Conservation (phyloP, 1,140 invertebrate species). For the Belonocnema kinseyi region DNA sequence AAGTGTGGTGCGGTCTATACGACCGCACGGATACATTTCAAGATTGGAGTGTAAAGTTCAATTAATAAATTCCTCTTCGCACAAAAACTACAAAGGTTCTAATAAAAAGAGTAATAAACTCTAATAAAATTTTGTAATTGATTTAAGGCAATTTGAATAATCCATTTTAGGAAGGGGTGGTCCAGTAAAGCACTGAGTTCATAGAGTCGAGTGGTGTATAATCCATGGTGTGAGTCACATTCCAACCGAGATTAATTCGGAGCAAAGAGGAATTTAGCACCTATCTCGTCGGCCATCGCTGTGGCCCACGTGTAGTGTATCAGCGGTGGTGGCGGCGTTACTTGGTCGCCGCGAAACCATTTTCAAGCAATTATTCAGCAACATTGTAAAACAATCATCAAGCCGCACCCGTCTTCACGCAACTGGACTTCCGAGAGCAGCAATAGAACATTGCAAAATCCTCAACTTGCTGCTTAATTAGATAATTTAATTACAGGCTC, state of each 20-base stretch:
- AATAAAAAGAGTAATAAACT: too few relatives aligned
- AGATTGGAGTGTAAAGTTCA: too few relatives aligned
- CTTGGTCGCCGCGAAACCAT: slow-evolving; percentile 38
- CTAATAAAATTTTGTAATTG: slow-evolving; percentile 6
- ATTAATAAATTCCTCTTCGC: too few relatives aligned
- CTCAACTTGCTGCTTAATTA: slow-evolving; percentile 43
- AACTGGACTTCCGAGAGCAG: slow-evolving; percentile 23
- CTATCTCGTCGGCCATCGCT: slow-evolving; percentile 61
- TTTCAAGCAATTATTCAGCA: slow-evolving; percentile 47
- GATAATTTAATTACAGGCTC: slow-evolving; percentile 42
- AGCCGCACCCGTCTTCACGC: slow-evolving; percentile 32
- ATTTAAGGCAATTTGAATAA: slow-evolving; percentile 10
- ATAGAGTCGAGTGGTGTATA: slow-evolving; percentile 42
- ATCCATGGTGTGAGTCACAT: slow-evolving; percentile 62
- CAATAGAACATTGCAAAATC: slow-evolving; percentile 28
- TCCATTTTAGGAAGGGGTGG: slow-evolving; percentile 10
- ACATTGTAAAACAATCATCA: slow-evolving; percentile 55
- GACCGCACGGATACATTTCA: too few relatives aligned
- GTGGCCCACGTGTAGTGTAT: slow-evolving; percentile 34
- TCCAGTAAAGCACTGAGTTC: slow-evolving; percentile 38
- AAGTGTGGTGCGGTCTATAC: too few relatives aligned
- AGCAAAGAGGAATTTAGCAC: slow-evolving; percentile 71
- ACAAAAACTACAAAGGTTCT: too few relatives aligned
- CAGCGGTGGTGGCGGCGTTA: slow-evolving; percentile 29
- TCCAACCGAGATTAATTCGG: slow-evolving; percentile 72